These are phyloP conservation scores for Apostichopus japonicus DNA, from an alignment of 35 echinoderm and acorn worm genomes.

Conservation along the genomic window DNA sequence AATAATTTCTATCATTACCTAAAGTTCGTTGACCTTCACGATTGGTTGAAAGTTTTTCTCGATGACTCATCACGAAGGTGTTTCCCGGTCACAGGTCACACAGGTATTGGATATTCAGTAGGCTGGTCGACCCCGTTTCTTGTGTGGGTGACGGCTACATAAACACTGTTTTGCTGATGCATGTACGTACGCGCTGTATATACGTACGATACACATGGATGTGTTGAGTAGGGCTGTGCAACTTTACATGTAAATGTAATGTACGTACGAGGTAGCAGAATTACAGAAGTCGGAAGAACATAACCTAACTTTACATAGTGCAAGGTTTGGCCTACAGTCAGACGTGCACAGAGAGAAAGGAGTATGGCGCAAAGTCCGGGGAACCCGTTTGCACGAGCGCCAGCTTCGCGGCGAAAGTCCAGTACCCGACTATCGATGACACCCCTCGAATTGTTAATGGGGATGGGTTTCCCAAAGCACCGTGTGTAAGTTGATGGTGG, in stretches of 20 bases:
- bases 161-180: neutral
- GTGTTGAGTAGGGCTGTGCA: too few relatives aligned
- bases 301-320: too few relatives aligned
- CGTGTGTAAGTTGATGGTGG: constrained; percentile 60
- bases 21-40: neutral
- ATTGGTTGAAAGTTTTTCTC: neutral
- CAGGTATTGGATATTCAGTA: neutral
- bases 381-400: constrained; percentile 35
- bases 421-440: constrained; percentile 38
- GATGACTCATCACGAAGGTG: neutral
- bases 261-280: too few relatives aligned
- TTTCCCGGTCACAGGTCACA: neutral
- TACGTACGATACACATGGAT: too few relatives aligned
- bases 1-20: neutral
- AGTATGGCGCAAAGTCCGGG: constrained; percentile 54
- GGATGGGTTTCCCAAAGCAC: constrained; percentile 72
- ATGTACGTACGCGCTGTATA: neutral
- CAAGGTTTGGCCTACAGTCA: too few relatives aligned
- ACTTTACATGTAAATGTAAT: too few relatives aligned
- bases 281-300: too few relatives aligned
- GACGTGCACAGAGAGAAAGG: neutral
- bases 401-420: constrained; percentile 10
- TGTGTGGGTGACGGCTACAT: neutral
- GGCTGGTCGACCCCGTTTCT: neutral
- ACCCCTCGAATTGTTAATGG: constrained; percentile 64